Evolutionary conservation across 2,888 invertebrate species (phyloP).

Genomic region (Nudaria mundana): DNA sequence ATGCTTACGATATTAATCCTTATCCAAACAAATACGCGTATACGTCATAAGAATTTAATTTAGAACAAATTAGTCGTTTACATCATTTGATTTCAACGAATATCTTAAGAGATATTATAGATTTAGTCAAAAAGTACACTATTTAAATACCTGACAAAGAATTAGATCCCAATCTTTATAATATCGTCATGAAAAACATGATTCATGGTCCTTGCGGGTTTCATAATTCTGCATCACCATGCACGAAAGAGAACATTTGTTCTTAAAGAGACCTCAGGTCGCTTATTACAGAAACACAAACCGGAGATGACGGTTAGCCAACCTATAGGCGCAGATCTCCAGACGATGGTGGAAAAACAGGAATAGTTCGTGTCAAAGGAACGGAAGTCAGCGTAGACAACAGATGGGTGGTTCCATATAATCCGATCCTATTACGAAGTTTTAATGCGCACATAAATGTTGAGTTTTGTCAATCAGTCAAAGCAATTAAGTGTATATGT

Average conservation of each 20-base stretch:
- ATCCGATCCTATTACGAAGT: slow-evolving; percentile 16
- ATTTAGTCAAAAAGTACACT: too few species aligned
- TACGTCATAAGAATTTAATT: too few species aligned
- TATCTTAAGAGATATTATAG: too few species aligned
- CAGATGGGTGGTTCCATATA: slow-evolving; percentile 36
- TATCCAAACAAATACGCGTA: too few species aligned
- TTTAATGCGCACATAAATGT: slow-evolving; percentile 23
- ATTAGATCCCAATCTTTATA: slow-evolving; percentile 2
- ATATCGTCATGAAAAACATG: slow-evolving; percentile 5
- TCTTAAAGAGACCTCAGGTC: slow-evolving; percentile 39
- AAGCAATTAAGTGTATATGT: slow-evolving; percentile 22
- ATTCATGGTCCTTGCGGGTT: slow-evolving; percentile 16
- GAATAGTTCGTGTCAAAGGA: too few species aligned
- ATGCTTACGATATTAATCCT: too few species aligned
- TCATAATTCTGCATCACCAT: slow-evolving; percentile 14
- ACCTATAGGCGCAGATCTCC: slow-evolving; percentile 5
- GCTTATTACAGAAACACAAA: slow-evolving; percentile 36
- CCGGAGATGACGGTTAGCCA: slow-evolving; percentile 29
- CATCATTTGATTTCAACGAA: too few species aligned
- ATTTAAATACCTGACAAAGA: slow-evolving; percentile 11
- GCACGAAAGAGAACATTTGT: slow-evolving; percentile 36
- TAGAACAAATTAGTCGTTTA: too few species aligned
- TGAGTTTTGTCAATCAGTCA: slow-evolving; percentile 19
- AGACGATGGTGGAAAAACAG: slow-evolving; percentile 9
- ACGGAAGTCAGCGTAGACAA: slow-evolving; percentile 21